phyloP scores from a whole-genome alignment of 2,888 invertebrate genomes.

The Synergus gifuensis region DNA sequence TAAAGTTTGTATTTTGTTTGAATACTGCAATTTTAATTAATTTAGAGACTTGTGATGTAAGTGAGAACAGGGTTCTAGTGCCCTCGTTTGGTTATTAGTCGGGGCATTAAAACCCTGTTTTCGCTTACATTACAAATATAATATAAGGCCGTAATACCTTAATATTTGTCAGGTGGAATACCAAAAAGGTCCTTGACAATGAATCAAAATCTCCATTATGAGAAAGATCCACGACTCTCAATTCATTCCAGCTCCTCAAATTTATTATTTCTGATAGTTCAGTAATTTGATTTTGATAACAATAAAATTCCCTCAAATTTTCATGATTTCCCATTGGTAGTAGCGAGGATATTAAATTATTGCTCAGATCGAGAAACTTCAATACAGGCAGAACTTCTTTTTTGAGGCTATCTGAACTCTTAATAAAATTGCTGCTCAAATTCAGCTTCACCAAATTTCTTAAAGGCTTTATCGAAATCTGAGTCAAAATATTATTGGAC shows the following conservation, averaged over 20 bases:
- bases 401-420: slow-evolving; percentile 44
- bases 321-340: slow-evolving; percentile 51
- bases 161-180: slow-evolving; percentile 46
- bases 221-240: slow-evolving; percentile 55
- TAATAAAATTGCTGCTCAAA: slow-evolving; percentile 55
- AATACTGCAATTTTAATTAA: too few species aligned
- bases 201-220: slow-evolving; percentile 51
- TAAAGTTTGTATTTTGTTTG: too few species aligned
- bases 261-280: slow-evolving; percentile 54
- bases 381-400: slow-evolving; percentile 54
- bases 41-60: too few species aligned
- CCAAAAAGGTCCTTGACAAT: slow-evolving; percentile 53
- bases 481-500: background rate
- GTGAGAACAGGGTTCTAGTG: too few species aligned
- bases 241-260: slow-evolving; percentile 54
- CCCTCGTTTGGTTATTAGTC: too few species aligned
- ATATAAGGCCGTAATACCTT: background rate
- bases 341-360: slow-evolving; percentile 56
- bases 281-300: slow-evolving; percentile 55
- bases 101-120: too few species aligned
- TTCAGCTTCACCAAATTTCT: slow-evolving; percentile 53
- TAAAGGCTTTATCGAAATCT: slow-evolving; percentile 43
- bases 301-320: slow-evolving; percentile 58
- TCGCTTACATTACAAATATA: too few species aligned
- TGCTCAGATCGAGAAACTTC: slow-evolving; percentile 55